Evolutionary conservation across 2,888 invertebrate genomes (phyloP), one percentile per base, ranked within the genome.

Genomic region (Nymphalis c-album): DNA sequence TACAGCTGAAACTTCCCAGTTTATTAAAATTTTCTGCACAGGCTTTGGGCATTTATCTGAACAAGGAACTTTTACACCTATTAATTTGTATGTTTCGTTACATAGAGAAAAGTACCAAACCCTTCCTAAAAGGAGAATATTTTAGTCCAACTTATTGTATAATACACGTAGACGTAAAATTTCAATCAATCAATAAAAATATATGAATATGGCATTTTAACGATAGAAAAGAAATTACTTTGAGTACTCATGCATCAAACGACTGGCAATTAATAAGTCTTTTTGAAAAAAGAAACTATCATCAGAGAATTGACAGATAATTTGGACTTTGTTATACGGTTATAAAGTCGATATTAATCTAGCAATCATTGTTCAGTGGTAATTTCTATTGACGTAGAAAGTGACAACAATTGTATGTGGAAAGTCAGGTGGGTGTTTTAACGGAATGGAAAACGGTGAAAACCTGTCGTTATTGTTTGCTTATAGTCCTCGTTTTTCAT

Each of bases 381-480:
- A 78, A 78, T 79, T 80, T 79, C 78, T 77, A 80, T 78, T 76
- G 78, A 79, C 75, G 73, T 79, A 81, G 83, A 83, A 84, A 87
- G 90, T 84, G 85, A 84, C 85, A 85, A 79, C 83, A 73, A 80
- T 85, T 82, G 83, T 82, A 81, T 84, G 83, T 85, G 87, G 87
- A 88, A 86, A 86, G 84, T 81, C 74, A 77, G 78, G 75, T 73
- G 73, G 73, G 67, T 72, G 74, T 74, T 69, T 57, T 40, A 77
- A 75, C 71, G 74, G 74, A 75, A 74, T 79, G 80, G 84, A 83
- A 88, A 88, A 85, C 78, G 79, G 82, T 84, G 86, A 83, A 87
- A 88, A 85, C 80, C 70, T 71, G 71, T 73, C 72, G 72, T 75
- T 75, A 77, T 76, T 76, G 76, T 76, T 74, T 75, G 73, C 76